A percentile compares a stretch with the other conserved stretches of the same genome.
These are phyloP conservation scores for Tichodroma muraria DNA, from an alignment of 2,113 vertebrate species.

Conservation along the genomic window DNA sequence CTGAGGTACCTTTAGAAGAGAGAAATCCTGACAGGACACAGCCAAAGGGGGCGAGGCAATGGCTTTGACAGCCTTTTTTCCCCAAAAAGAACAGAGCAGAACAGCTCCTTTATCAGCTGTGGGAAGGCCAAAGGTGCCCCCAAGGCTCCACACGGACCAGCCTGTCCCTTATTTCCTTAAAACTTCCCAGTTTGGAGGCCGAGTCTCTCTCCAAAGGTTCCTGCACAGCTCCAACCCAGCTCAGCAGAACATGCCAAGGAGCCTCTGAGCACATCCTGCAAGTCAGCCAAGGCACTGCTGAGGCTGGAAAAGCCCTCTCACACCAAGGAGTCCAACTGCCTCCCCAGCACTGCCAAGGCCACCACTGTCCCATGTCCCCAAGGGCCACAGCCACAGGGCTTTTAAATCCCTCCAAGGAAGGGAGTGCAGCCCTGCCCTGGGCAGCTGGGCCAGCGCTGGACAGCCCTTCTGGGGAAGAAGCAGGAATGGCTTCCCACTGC, in stretches of 20 bases:
- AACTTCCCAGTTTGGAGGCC: background rate
- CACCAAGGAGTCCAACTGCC: accelerated
- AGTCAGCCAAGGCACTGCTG: background rate
- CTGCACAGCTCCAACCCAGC: background rate
- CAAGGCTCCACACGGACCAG: background rate
- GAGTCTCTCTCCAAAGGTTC: background rate
- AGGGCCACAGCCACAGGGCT: background rate
- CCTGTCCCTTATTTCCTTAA: background rate
- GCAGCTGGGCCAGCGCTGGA: background rate
- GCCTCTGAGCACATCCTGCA: background rate
- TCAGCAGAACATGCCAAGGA: background rate
- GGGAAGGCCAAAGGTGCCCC: background rate
- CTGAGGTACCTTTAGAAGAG: too few relatives aligned
- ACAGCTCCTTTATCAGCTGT: background rate
- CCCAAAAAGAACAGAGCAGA: background rate
- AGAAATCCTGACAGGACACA: accelerated
- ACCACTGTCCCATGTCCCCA: background rate
- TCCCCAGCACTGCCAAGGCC: background rate
- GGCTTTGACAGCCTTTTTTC: too few relatives aligned
- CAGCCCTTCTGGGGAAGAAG: background rate
- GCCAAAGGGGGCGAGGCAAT: background rate
- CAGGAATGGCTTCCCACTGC: background rate
- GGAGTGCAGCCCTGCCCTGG: too few relatives aligned
- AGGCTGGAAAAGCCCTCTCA: background rate
- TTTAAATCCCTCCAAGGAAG: background rate